Evolutionary conservation across 2,797 vertebrate species (phyloP), one percentile per base, ranked within the genome.

Genomic region (Selene dorsalis): DNA sequence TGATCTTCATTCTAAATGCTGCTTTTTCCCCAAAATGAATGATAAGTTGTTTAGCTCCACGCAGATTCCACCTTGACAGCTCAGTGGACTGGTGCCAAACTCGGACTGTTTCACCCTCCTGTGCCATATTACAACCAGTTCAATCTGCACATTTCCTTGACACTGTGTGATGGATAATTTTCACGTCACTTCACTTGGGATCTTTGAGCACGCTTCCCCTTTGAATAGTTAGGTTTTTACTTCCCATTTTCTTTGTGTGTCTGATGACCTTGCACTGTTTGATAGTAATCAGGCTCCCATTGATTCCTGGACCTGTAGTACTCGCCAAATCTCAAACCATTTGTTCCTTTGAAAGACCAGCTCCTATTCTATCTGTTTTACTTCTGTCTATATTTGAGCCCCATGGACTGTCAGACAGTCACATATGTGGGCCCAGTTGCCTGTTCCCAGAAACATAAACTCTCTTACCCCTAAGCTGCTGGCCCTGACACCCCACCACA

Each of bases 341-440:
- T 63, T 26, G 38, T 52, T 50, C 11, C 64, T 71, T 61, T 4
- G 4, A 35, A 52, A 64, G 20, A 22, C 10, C 16, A 53, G 62
- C 53, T 83, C 60, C 43, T 9, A 11, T 61, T 52, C 57, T 73
- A 45, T 75, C 18, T 53, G 4, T 32, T 59, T 39, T 16, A 50
- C 30, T 28, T 28, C 30, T 69, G 50, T 72, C 43, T 66, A 45
- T 52, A 70, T 81, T 45, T 73, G 24, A 82, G 43, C 22, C 38
- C 66, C 53, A 26, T 17, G 2, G 39, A 47, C 66, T 24, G 58
- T 55, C n/a, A 24, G 52, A 59, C 69, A 39, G 41, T 53, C 73
- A 41, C 63, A 70, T 35, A 28, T 76, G 62, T 79, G 61, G 62
- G 63, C 45, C 63, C 84, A 87, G 81, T 89, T 89, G 87, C 56